phyloP scores from a whole-genome alignment of 2,113 vertebrate genomes.

The Lutjanus erythropterus region DNA sequence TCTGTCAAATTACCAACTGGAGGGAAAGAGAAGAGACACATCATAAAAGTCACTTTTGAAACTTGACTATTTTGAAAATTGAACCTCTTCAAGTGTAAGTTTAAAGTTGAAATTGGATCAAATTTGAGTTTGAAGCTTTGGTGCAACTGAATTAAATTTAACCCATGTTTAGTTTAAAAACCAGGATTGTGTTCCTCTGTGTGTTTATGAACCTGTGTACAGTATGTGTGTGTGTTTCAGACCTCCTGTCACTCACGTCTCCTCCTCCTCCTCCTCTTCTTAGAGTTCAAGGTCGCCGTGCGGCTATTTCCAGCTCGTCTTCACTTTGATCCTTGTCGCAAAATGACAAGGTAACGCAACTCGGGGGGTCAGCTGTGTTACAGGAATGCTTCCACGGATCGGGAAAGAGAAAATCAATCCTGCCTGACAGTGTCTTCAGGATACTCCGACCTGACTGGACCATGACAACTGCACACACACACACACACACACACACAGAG shows the following conservation, averaged over 20 bases:
- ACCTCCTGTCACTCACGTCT: conserved; percentile 83
- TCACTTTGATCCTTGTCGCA: conserved; percentile 91
- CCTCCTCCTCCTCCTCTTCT: conserved; percentile 67
- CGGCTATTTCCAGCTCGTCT: conserved; percentile 97
- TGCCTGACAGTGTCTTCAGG: conserved; percentile 97
- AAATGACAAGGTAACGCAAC: conserved; percentile 97
- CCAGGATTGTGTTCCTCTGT: no score
- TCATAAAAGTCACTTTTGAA: no score
- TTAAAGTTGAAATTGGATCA: no score
- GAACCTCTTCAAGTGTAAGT: no score
- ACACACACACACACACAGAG: conserved; percentile 25
- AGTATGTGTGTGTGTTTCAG: not conserved
- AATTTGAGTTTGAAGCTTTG: no score
- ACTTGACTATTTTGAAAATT: no score
- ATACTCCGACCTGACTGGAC: conserved; percentile 91
- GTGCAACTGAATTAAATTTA: no score
- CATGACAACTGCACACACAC: conserved; percentile 83
- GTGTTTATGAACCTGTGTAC: conserved; percentile 3
- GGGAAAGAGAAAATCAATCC: conserved; percentile 94
- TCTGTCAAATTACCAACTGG: no score
- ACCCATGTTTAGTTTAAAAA: no score
- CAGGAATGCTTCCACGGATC: conserved; percentile 91
- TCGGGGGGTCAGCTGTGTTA: conserved; percentile 95
- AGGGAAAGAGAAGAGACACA: no score
- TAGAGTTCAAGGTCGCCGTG: conserved; percentile 94